phyloP scores from a whole-genome alignment of 2,888 invertebrate species.

The Cynaeus angustus region DNA sequence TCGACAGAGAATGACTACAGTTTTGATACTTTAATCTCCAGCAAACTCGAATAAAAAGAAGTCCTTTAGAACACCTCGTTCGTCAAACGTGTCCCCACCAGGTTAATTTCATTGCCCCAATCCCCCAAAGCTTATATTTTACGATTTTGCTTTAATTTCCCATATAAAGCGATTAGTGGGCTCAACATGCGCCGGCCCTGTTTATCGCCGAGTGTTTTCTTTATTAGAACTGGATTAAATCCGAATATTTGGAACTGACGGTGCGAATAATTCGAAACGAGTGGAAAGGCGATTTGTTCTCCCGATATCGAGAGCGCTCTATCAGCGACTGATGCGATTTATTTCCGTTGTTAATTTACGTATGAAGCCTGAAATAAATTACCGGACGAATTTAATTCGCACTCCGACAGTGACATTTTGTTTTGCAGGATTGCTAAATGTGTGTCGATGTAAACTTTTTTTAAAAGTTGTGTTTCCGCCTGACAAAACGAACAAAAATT shows the following conservation, averaged over 20 bases:
- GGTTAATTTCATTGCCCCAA: conserved; percentile 34
- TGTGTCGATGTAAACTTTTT: conserved; percentile 26
- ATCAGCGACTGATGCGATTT: conserved; percentile 53
- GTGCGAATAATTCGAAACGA: conserved; percentile 56
- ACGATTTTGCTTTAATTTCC: conserved; percentile 55
- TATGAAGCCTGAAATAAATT: conserved; percentile 48
- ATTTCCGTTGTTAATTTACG: conserved; percentile 46
- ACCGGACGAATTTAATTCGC: conserved; percentile 45
- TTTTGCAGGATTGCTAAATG: conserved; percentile 23
- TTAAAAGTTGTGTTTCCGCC: neutral
- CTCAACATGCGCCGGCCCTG: conserved; percentile 38
- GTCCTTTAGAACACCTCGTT: no score
- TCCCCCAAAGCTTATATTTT: conserved; percentile 42
- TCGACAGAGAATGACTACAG: no score
- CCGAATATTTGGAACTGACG: conserved; percentile 58
- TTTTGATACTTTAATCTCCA: no score
- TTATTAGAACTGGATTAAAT: conserved; percentile 55
- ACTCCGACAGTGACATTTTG: conserved; percentile 35
- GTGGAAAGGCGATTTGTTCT: conserved; percentile 52
- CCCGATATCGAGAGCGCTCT: conserved; percentile 50
- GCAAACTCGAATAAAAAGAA: no score
- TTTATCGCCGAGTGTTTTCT: conserved; percentile 23
- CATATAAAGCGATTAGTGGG: conserved; percentile 49
- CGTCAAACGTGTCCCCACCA: no score
- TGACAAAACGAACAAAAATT: conserved; percentile 9